A percentile compares a stretch with the other conserved stretches of the same genome.
These are phyloP conservation scores for Yponomeuta malinellus DNA, from an alignment of 2,888 invertebrate genomes.

Conservation along the genomic window DNA sequence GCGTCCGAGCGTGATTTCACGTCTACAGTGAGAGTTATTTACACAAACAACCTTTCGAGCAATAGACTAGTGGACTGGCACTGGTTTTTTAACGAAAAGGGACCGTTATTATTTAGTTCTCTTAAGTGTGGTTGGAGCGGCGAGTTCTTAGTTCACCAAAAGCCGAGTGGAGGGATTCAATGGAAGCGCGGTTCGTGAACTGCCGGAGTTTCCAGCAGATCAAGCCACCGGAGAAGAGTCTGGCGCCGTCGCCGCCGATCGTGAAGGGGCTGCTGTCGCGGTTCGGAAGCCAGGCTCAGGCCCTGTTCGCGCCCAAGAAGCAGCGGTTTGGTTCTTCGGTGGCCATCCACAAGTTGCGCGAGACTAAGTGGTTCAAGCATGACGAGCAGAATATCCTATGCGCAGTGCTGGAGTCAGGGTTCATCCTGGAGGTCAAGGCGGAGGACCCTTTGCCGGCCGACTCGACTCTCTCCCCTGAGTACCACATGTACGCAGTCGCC, in stretches of 20 bases:
- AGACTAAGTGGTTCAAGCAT: constrained; percentile 84
- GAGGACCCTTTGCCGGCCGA: constrained; percentile 66
- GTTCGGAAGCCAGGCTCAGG: constrained; percentile 73
- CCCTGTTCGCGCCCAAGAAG: constrained; percentile 70
- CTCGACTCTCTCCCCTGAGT: constrained; percentile 65
- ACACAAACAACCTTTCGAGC: constrained; percentile 34
- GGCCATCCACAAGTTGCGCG: constrained; percentile 81
- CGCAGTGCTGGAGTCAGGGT: constrained; percentile 83
- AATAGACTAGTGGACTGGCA: constrained; percentile 22
- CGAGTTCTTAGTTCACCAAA: constrained; percentile 49
- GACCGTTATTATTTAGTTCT: not conserved
- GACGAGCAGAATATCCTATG: constrained; percentile 82
- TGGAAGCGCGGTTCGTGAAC: constrained; percentile 76
- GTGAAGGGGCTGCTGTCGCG: constrained; percentile 71
- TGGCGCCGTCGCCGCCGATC: constrained; percentile 62
- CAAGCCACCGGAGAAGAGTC: constrained; percentile 73
- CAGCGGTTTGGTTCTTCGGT: constrained; percentile 79
- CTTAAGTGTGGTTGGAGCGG: constrained; percentile 27
- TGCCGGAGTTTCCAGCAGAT: constrained; percentile 74
- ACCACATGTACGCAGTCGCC: constrained; percentile 80
- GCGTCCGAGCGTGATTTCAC: constrained; percentile 54
- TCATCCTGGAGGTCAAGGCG: constrained; percentile 80
- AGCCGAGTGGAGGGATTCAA: constrained; percentile 60
- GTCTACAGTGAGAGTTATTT: constrained; percentile 57
- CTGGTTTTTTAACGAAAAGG: not conserved